A percentile compares a stretch with the other conserved stretches of the same genome.
phyloP scores from a whole-genome alignment of 2,113 vertebrate genomes.

The Serinus canaria region DNA sequence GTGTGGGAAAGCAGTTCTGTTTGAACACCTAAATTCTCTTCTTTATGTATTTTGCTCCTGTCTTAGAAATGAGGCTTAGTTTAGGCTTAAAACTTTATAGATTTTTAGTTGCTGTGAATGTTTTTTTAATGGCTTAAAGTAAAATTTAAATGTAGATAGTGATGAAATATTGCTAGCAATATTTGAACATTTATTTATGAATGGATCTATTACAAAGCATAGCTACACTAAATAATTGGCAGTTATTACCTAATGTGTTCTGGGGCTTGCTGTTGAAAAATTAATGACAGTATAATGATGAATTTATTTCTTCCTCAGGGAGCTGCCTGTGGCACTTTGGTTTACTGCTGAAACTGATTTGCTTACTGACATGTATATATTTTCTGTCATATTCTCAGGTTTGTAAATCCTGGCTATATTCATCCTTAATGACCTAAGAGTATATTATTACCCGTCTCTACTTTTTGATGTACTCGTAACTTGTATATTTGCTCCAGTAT shows the following conservation, averaged over 20 bases:
- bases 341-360: conserved; percentile 84
- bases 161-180: not conserved
- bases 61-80: not conserved
- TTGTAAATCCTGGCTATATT: conserved; percentile 22
- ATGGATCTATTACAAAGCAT: not conserved
- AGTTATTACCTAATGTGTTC: not conserved
- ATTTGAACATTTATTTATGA: not conserved
- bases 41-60: not conserved
- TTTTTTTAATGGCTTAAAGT: not conserved
- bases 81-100: not conserved
- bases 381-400: conserved; percentile 93
- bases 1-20: not conserved
- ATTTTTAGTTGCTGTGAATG: not conserved
- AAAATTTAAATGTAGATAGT: not conserved
- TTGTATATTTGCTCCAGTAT: not conserved
- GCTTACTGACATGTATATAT: conserved; percentile 88
- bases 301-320: conserved; percentile 73
- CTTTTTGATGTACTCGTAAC: not conserved
- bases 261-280: not conserved
- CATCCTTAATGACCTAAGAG: not conserved
- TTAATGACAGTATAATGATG: not conserved
- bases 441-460: not conserved
- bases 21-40: not conserved
- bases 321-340: conserved; percentile 89
- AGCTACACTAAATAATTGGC: not conserved